Base-by-base conservation (phyloP, 2,113 vertebrate genomes). In the Gasterosteus nipponicus region DNA sequence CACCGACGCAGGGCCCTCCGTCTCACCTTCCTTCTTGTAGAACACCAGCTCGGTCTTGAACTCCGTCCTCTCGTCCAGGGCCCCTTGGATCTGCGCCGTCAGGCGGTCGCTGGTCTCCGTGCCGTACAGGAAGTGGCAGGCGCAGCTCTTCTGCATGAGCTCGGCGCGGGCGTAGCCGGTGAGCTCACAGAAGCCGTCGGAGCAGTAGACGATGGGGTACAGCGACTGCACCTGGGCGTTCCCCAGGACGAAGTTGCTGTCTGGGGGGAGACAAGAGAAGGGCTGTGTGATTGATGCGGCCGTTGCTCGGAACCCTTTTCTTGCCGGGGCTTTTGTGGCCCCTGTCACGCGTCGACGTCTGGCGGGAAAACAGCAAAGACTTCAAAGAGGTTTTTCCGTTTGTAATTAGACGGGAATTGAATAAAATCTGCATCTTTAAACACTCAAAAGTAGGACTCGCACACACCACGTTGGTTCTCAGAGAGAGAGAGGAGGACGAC, bases 241-340 rank as follows among this genome's bases (percentile, higher is more conserved):
- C 3, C 95, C 95, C 91, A 95, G 92, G 4, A 95, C 95, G 73
- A 95, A 95, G 93, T 95, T 95, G 75, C 95, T 95, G 91, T 95
- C 95, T 95, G 90, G 59, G 10, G 60, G 29, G 73, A 78, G 44
- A 80, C 69, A 71, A 44, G 41, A n/a, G 14, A 39, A 66, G 31
- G 12, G 44, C 44, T 5, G 22, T 6, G 22, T 1, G 12, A 54
- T 61, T 7, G 33, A 31, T 6, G 26, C 3, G 31, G 47, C 0
- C 46, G 29, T 26, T 26, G 22, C 22, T 26, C 22, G 9, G 9
- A 39, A 49, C 57, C 56, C 22, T 53, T 14, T 59, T 67, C 22
- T 63, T 10, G 29, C 10, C 22, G 47, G 0, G 7, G 10, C 7
- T 67, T 63, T 51, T 0, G 42, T n/a, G 4, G 38, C 63, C 44